These are phyloP conservation scores for Aphelocoma californica DNA, from an alignment of 2,797 vertebrate species.

Conservation along the genomic window DNA sequence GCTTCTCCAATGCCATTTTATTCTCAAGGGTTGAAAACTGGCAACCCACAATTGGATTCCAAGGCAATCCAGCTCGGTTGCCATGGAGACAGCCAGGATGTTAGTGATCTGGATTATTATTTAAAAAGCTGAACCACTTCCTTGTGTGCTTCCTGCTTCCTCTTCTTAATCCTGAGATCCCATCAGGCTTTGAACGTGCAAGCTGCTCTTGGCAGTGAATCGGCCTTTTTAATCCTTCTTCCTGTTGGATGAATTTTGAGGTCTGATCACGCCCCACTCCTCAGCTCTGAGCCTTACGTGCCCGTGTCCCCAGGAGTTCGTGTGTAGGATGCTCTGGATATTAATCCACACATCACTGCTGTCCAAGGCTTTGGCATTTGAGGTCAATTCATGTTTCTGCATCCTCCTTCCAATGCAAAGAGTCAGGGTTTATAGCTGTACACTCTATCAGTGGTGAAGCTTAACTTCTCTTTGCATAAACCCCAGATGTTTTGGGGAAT, in stretches of 20 bases:
- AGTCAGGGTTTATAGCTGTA: neutral
- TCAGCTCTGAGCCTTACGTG: neutral
- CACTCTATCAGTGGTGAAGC: neutral
- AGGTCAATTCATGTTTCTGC: fast-evolving
- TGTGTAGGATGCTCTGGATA: neutral
- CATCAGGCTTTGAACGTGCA: neutral
- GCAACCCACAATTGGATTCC: neutral
- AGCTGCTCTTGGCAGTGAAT: neutral
- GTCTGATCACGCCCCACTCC: fast-evolving
- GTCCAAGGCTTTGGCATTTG: neutral
- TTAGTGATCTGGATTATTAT: neutral
- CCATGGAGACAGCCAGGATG: conserved; percentile 41
- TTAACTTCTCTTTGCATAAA: neutral
- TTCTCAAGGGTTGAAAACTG: conserved; percentile 35
- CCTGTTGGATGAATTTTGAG: neutral
- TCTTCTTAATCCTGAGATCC: neutral
- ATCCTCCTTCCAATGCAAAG: neutral
- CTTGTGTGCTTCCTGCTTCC: neutral
- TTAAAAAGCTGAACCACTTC: conserved; percentile 7
- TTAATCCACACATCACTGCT: fast-evolving
- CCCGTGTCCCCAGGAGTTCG: neutral
- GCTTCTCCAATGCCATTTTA: conserved; percentile 30
- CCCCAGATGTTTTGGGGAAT: neutral
- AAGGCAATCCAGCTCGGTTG: conserved; percentile 15
- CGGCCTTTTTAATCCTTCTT: neutral